Percentiles rank a stretch among this genome's conserved stretches.
phyloP scores from a whole-genome alignment of 53 echinoderm and acorn worm species.

The Temnopleurus reevesii region DNA sequence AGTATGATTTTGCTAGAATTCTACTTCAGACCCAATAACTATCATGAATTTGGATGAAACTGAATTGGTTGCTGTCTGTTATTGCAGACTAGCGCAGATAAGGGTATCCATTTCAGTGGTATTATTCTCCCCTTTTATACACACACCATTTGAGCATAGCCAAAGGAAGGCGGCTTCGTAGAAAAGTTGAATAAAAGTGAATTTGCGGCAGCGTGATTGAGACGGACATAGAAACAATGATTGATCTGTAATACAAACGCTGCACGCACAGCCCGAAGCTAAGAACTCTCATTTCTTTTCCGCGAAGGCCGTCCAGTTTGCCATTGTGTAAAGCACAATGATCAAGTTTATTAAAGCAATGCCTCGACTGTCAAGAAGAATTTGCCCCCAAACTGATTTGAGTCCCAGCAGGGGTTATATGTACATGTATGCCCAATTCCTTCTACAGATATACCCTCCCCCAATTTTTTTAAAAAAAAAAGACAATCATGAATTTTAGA shows the following conservation, averaged over 20 bases:
- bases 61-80: too few species aligned
- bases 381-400: not conserved
- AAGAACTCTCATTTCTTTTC: conserved; percentile 18
- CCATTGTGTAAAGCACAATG: conserved; percentile 25
- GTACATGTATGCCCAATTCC: conserved; percentile 12
- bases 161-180: not conserved
- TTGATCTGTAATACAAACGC: conserved; percentile 38
- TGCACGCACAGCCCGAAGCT: not conserved
- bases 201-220: not conserved
- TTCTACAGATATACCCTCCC: not conserved
- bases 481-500: not conserved
- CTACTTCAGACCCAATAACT: too few species aligned
- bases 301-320: conserved; percentile 21
- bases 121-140: conserved; percentile 4
- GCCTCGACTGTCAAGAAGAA: not conserved
- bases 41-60: too few species aligned
- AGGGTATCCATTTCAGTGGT: not conserved
- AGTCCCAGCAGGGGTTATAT: conserved; percentile 19
- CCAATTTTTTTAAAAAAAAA: not conserved
- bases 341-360: conserved; percentile 28
- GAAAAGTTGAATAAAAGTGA: not conserved
- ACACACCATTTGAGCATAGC: not conserved
- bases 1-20: too few species aligned
- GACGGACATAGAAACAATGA: conserved; percentile 33
- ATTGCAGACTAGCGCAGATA: too few species aligned